These are phyloP conservation scores for Hippoglossus stenolepis DNA, from an alignment of 2,113 vertebrate genomes.

Conservation along the genomic window DNA sequence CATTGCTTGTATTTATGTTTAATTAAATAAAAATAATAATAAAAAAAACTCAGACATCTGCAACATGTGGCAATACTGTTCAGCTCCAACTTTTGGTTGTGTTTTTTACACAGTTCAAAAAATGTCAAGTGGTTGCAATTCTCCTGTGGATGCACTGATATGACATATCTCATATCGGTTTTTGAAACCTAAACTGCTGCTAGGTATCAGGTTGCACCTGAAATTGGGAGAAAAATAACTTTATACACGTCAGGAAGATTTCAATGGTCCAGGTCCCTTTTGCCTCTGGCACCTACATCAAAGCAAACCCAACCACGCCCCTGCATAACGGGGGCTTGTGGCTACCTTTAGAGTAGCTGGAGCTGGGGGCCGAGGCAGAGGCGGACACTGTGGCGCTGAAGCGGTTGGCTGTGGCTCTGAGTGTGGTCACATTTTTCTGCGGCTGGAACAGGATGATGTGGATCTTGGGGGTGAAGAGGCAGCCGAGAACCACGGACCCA, in stretches of 20 bases:
- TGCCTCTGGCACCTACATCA: too few species aligned
- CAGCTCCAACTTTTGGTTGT: background rate
- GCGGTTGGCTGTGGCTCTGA: conserved; percentile 88
- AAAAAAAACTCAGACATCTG: background rate
- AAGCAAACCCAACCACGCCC: too few species aligned
- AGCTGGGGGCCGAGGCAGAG: conserved; percentile 74
- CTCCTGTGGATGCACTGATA: background rate
- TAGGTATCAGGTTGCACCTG: background rate
- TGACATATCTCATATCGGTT: background rate
- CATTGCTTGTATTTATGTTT: background rate
- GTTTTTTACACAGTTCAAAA: background rate
- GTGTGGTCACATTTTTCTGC: conserved; percentile 94
- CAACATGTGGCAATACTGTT: background rate
- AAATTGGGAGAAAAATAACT: background rate
- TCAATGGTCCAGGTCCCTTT: too few species aligned
- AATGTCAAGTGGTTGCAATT: background rate
- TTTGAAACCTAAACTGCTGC: conserved; percentile 1
- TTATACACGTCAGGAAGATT: background rate
- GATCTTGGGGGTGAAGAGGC: conserved; percentile 94
- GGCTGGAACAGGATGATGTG: conserved; percentile 99
- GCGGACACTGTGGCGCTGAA: conserved; percentile 84
- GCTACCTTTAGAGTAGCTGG: conserved; percentile 88
- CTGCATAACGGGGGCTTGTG: background rate
- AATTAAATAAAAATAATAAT: background rate
- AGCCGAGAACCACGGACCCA: conserved; percentile 95